These are phyloP conservation scores for Incurvaria masculella DNA, from an alignment of 2,888 invertebrate genomes.

Conservation along the genomic window DNA sequence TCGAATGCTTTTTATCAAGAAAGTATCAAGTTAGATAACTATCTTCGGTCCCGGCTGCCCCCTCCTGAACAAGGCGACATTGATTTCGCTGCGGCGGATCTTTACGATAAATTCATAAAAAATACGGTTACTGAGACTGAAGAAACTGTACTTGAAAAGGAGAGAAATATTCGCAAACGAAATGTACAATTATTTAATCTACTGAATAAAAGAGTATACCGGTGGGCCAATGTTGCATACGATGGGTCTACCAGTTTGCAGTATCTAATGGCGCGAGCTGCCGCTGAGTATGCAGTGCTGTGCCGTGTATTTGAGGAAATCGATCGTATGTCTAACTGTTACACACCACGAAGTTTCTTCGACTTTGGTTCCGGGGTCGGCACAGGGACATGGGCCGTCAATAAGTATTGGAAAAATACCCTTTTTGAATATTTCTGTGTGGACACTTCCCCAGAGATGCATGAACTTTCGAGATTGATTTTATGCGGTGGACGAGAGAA, in stretches of 20 bases:
- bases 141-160: constrained; percentile 30
- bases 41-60: constrained; percentile 60
- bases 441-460: constrained; percentile 79
- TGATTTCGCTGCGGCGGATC: constrained; percentile 36
- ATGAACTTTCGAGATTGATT: constrained; percentile 72
- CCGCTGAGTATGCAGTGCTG: constrained; percentile 73
- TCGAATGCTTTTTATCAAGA: constrained; percentile 53
- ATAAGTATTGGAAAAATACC: constrained; percentile 64
- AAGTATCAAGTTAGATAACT: constrained; percentile 52
- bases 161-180: constrained; percentile 41
- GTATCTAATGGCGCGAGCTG: constrained; percentile 69
- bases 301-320: constrained; percentile 74
- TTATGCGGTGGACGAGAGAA: constrained; percentile 64
- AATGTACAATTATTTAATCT: constrained; percentile 52
- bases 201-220: constrained; percentile 61
- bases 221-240: constrained; percentile 74
- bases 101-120: constrained; percentile 36
- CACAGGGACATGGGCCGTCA: constrained; percentile 81
- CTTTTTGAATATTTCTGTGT: constrained; percentile 84
- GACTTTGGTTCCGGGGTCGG: constrained; percentile 94
- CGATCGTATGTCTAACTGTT: constrained; percentile 57
- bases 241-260: constrained; percentile 61
- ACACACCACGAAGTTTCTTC: constrained; percentile 73
- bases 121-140: constrained; percentile 26
- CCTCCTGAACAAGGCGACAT: constrained; percentile 62